Evolutionary conservation across 2,888 invertebrate species (phyloP).

Genomic region (Melitaea athalia): DNA sequence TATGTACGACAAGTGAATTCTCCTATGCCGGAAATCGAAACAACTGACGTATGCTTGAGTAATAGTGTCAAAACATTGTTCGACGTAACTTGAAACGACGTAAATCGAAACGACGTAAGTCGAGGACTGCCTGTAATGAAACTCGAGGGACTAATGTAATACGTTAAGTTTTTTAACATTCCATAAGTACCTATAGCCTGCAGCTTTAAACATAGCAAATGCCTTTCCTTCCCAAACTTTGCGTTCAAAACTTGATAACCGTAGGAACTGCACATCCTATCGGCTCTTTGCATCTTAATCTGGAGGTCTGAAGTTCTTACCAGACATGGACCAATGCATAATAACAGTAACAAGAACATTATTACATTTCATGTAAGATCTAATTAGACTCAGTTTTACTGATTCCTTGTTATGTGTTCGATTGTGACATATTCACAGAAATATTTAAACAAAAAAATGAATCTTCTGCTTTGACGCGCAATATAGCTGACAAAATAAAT

Average conservation of each 20-base stretch:
- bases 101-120: too few species aligned
- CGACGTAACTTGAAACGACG: too few species aligned
- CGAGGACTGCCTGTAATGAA: too few species aligned
- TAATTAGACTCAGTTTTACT: neutral
- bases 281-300: conserved; percentile 25
- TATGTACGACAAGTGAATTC: too few species aligned
- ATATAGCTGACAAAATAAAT: neutral
- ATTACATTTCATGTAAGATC: conserved; percentile 24
- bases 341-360: conserved; percentile 33
- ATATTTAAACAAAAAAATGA: neutral
- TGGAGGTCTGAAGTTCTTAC: conserved; percentile 27
- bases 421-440: neutral
- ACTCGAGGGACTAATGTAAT: neutral
- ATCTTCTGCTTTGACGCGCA: neutral
- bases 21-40: too few species aligned
- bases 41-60: too few species aligned
- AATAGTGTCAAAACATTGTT: too few species aligned
- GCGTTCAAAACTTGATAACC: conserved; percentile 58
- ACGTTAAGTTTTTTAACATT: neutral
- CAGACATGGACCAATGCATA: conserved; percentile 11
- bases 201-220: conserved; percentile 53
- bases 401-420: neutral
- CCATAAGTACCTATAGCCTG: conserved; percentile 26
- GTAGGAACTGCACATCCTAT: conserved; percentile 43
- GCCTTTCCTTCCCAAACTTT: conserved; percentile 60